Evolutionary conservation across 2,888 invertebrate genomes (phyloP).

Genomic region (Ophion costatus): DNA sequence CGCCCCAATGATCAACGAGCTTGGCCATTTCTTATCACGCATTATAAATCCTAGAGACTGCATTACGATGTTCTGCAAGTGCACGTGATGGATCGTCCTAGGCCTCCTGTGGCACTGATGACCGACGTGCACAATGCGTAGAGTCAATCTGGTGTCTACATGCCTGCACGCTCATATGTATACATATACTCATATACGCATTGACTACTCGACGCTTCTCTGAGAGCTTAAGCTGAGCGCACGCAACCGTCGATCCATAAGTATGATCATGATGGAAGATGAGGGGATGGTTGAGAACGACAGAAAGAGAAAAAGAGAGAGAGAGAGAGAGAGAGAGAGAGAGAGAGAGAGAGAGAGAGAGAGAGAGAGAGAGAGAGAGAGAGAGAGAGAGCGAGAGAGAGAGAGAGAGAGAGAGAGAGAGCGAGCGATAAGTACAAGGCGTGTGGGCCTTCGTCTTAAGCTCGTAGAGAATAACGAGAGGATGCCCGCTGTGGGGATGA

Average conservation of each 20-base stretch:
- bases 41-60: constrained; percentile 18
- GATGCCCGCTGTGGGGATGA: constrained; percentile 55
- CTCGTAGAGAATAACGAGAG: constrained; percentile 49
- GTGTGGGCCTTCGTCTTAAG: constrained; percentile 32
- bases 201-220: background rate
- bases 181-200: no score
- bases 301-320: no score
- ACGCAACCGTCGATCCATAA: no score
- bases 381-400: no score
- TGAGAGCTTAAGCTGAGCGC: no score
- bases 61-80: constrained; percentile 40
- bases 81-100: constrained; percentile 41
- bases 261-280: no score
- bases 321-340: no score
- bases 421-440: background rate
- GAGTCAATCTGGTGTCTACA: background rate
- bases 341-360: no score
- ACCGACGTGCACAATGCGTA: constrained; percentile 9
- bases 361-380: no score
- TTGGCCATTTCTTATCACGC: background rate
- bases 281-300: no score
- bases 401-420: no score
- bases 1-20: constrained; percentile 33
- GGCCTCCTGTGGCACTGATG: constrained; percentile 52
- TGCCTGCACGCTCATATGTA: background rate